Evolutionary conservation across 1,140 invertebrate genomes (phyloP).

Genomic region (Plectus sambesii): DNA sequence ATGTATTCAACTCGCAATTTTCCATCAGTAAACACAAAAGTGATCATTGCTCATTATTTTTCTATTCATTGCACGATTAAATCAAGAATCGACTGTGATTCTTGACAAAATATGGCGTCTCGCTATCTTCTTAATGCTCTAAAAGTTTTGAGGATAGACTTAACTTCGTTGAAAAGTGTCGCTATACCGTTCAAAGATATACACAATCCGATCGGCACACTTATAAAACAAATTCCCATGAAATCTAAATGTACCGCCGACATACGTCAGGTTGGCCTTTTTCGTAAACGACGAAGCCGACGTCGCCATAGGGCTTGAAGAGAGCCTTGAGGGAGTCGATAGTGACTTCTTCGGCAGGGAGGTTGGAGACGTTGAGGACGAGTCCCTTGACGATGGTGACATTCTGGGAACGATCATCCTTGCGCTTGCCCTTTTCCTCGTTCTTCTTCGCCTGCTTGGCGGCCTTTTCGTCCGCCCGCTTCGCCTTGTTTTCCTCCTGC

Average conservation of each 20-base stretch:
- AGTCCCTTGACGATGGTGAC: slow-evolving; percentile 34
- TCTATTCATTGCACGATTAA: slow-evolving; percentile 61
- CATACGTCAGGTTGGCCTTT: slow-evolving; percentile 17
- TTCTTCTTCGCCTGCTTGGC: slow-evolving; percentile 46
- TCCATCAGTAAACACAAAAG: slow-evolving; percentile 56
- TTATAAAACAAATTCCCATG: no score
- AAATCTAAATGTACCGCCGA: no score
- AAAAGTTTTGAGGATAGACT: slow-evolving; percentile 9
- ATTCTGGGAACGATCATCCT: slow-evolving; percentile 31
- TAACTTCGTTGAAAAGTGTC: slow-evolving; percentile 21
- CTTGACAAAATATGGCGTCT: slow-evolving; percentile 14
- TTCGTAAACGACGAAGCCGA: slow-evolving; percentile 36
- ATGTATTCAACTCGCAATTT: slow-evolving; percentile 59
- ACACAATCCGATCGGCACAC: no score
- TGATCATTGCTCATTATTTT: no score
- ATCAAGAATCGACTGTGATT: no score
- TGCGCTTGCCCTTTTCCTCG: slow-evolving; percentile 36
- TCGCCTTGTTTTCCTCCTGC: slow-evolving; percentile 53
- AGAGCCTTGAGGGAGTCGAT: slow-evolving; percentile 31
- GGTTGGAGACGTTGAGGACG: slow-evolving; percentile 31
- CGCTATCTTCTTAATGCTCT: no score
- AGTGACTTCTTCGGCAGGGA: slow-evolving; percentile 20
- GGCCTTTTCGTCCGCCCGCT: slow-evolving; percentile 45
- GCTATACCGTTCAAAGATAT: no score
- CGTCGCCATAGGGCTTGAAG: slow-evolving; percentile 35